phyloP scores from a whole-genome alignment of 2,113 vertebrate genomes.

The Osmerus mordax region DNA sequence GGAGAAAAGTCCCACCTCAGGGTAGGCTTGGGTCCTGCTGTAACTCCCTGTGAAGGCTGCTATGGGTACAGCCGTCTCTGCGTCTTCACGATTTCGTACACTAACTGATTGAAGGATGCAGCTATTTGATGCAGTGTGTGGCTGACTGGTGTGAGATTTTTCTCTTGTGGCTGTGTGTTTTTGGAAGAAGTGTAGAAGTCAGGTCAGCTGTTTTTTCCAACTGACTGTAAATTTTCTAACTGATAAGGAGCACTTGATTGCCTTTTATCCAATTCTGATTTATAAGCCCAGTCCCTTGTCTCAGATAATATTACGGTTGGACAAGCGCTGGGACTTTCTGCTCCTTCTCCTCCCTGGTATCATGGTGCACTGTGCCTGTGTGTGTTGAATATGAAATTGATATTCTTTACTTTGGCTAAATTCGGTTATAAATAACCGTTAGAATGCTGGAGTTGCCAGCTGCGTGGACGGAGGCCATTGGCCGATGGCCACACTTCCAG shows the following conservation, averaged over 20 bases:
- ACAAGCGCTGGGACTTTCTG: constrained; percentile 1
- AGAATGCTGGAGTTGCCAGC: constrained; percentile 1
- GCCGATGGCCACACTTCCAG: not conserved
- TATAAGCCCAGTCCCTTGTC: constrained; percentile 10
- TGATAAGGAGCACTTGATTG: constrained; percentile 14
- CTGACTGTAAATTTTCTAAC: constrained; percentile 9
- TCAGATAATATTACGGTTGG: constrained; percentile 23
- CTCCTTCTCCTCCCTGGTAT: not conserved
- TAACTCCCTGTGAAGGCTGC: no score
- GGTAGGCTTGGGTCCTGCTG: constrained; percentile 69
- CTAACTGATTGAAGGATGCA: no score
- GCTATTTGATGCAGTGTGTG: no score
- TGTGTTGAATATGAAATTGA: constrained; percentile 8
- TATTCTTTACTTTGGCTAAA: constrained; percentile 20
- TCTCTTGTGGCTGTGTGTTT: no score
- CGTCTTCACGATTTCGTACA: no score
- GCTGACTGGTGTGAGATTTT: no score
- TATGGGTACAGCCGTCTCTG: no score
- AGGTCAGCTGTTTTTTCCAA: not conserved
- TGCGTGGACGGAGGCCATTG: not conserved
- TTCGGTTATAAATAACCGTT: constrained; percentile 1
- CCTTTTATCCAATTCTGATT: constrained; percentile 20
- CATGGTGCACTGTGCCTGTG: not conserved
- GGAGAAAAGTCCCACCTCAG: constrained; percentile 95
- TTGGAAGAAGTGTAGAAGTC: not conserved